Evolutionary conservation across 2,113 vertebrate genomes (phyloP).

Genomic region (Mesitornis unicolor): DNA sequence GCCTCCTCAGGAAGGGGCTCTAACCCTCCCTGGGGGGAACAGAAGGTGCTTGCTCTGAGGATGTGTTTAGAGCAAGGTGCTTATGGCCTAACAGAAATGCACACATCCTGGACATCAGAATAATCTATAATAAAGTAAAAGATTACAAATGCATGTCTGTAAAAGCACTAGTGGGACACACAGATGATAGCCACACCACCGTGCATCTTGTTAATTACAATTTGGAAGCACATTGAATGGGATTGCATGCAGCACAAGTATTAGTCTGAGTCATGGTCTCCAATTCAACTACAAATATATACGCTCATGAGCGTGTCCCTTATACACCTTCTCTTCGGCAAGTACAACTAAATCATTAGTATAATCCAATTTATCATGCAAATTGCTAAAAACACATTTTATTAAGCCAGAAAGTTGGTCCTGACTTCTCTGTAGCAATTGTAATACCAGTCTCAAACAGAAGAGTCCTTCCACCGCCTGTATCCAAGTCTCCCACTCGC

Average conservation of each 20-base stretch:
- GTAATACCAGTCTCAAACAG: not conserved
- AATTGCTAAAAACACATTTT: not conserved
- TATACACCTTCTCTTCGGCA: not conserved
- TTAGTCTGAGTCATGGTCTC: not conserved
- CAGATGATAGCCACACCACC: not conserved
- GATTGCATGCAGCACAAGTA: not conserved
- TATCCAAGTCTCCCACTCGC: not conserved
- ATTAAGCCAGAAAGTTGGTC: not conserved
- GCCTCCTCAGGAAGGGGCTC: not conserved
- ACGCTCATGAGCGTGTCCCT: not conserved
- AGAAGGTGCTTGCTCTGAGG: not conserved
- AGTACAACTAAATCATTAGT: not conserved
- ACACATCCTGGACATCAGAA: not conserved
- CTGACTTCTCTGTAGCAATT: not conserved
- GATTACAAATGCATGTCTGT: not conserved
- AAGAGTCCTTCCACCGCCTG: not conserved
- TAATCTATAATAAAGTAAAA: not conserved
- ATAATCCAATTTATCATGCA: not conserved
- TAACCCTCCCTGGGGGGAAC: rapidly evolving
- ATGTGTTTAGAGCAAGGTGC: rapidly evolving
- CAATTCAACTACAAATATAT: slow-evolving; percentile 3
- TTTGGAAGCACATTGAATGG: not conserved
- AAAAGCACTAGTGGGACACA: not conserved
- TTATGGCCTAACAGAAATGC: not conserved
- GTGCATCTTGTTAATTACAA: not conserved